A percentile compares a stretch with the other conserved stretches of the same genome.
Evolutionary conservation across 2,888 invertebrate genomes (phyloP).

Genomic region (Hipparchia semele): DNA sequence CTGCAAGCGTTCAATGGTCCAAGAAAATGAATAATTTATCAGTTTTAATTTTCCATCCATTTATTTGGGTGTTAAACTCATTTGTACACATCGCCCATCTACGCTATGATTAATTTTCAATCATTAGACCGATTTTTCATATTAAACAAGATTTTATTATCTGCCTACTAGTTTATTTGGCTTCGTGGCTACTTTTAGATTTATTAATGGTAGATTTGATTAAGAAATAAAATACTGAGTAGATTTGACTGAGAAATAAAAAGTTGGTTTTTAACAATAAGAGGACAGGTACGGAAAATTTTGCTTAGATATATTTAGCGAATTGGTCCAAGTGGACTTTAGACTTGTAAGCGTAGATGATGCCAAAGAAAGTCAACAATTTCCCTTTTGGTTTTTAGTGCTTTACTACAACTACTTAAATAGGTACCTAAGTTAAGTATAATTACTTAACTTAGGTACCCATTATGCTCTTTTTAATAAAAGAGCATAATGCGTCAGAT

Average conservation of each 20-base stretch:
- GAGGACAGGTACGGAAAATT: no score
- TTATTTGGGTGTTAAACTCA: conserved; percentile 52
- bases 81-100: conserved; percentile 49
- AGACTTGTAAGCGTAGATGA: background rate
- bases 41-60: conserved; percentile 52
- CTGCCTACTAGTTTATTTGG: conserved; percentile 16
- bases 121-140: conserved; percentile 33
- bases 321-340: background rate
- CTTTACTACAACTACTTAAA: background rate
- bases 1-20: conserved; percentile 40
- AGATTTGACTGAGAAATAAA: no score
- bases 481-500: conserved; percentile 26
- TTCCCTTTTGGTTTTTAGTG: background rate
- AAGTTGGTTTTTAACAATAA: no score
- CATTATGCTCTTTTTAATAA: background rate
- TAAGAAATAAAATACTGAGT: conserved; percentile 6
- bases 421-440: no score
- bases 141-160: conserved; percentile 28
- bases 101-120: conserved; percentile 46
- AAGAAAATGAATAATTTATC: conserved; percentile 51
- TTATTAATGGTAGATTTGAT: conserved; percentile 22
- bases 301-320: no score
- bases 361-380: background rate
- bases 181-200: conserved; percentile 6
- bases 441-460: conserved; percentile 11